These are phyloP conservation scores for Sminthurides aquaticus DNA, from an alignment of 2,888 invertebrate species.

Conservation along the genomic window DNA sequence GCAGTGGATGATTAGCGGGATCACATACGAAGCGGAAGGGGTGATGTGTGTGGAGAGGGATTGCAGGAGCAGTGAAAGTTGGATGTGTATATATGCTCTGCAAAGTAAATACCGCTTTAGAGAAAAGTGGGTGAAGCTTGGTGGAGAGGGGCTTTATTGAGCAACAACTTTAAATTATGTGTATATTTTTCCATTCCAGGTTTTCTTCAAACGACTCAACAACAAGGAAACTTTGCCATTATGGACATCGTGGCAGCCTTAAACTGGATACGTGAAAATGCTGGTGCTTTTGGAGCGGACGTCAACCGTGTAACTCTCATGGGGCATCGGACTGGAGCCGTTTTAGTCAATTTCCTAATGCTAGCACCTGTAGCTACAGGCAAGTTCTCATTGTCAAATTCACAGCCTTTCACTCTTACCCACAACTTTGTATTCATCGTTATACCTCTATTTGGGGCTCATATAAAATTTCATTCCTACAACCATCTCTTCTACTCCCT, in stretches of 20 bases:
- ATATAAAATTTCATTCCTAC: not conserved
- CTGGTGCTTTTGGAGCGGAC: slow-evolving; percentile 91
- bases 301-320: slow-evolving; percentile 84
- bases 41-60: too few relatives aligned
- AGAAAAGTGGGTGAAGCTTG: not conserved
- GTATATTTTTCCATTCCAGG: slow-evolving; percentile 52
- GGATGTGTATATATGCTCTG: too few relatives aligned
- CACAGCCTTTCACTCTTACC: not conserved
- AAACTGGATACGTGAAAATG: slow-evolving; percentile 92
- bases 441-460: not conserved
- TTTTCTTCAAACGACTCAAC: slow-evolving; percentile 72
- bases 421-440: not conserved
- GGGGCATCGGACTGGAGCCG: slow-evolving; percentile 95
- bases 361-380: slow-evolving; percentile 92
- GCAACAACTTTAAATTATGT: not conserved
- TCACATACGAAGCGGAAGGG: too few relatives aligned
- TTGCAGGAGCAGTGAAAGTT: too few relatives aligned
- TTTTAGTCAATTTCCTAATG: slow-evolving; percentile 89
- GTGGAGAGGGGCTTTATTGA: not conserved
- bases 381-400: slow-evolving; percentile 48
- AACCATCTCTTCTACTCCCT: not conserved
- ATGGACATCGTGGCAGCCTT: slow-evolving; percentile 91
- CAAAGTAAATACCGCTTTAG: too few relatives aligned
- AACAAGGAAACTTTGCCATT: slow-evolving; percentile 80
- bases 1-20: too few relatives aligned